Evolutionary conservation across 2,888 invertebrate genomes (phyloP), one percentile per base, ranked within the genome.

Genomic region (Clanis bilineata): DNA sequence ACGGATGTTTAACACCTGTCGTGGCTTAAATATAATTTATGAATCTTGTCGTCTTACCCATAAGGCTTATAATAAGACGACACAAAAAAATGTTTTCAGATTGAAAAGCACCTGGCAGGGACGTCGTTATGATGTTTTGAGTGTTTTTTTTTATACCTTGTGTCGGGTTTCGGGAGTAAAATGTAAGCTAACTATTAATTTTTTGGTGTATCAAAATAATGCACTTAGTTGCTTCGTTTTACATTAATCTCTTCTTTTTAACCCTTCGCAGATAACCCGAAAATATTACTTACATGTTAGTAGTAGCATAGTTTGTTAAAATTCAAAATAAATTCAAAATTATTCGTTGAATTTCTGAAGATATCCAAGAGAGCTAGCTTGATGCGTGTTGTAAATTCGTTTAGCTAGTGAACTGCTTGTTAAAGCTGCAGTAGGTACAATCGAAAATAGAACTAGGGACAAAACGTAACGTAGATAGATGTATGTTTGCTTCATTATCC

Each of bases 401-500:
- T 10, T 23, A 23, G 23, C 23, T 23, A 12, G 22, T 1, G 22
- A n/a, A 45, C 9, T 23, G 44, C n/a, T 47, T 28, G n/a, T 28
- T 47, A 28, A 47, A 28, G 25, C 51, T 51, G 18, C 51, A 32
- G 47, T 18, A 4, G 12, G 18, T 21, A 18, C 5, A 32, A 32
- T 51, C 51, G 18, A 51, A 51, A 28, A 32, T 51, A 51, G 51
- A 32, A 28, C 51, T 51, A 32, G 9, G 36, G 12, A 23, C 23
- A 39, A 10, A n/a, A 57, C 43, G 12, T 23, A 51, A 41, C 58
- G 63, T 61, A 70, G 63, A 63, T 68, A 73, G 73, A 82, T 85
- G 78, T 85, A 88, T 88, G 87, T 86, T 86, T 88, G 86, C 86
- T 86, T 86, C 86, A 88, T 89, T 88, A 86, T 88, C 83, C 84